These are phyloP conservation scores for Drosophila buzzatii DNA, from an alignment of 2,888 invertebrate genomes.

Conservation along the genomic window DNA sequence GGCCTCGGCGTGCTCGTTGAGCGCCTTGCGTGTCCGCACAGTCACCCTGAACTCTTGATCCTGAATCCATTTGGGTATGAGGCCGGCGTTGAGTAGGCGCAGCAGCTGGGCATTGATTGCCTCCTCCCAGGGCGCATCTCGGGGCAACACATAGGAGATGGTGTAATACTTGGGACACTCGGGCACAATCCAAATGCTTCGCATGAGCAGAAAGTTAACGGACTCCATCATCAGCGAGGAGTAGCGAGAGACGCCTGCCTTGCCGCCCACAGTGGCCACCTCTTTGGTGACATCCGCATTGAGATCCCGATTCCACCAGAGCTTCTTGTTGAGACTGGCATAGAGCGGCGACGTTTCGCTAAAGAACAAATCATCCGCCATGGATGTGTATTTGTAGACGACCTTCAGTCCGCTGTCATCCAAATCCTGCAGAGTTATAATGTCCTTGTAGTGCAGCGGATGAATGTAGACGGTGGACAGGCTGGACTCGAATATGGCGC, in stretches of 20 bases:
- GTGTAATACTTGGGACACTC: constrained; percentile 85
- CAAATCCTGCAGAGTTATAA: constrained; percentile 83
- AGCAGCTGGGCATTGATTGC: constrained; percentile 82
- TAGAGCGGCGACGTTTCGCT: constrained; percentile 83
- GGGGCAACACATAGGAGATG: constrained; percentile 83
- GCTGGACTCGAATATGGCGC: constrained; percentile 85
- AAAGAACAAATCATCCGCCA: constrained; percentile 85
- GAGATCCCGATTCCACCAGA: constrained; percentile 68
- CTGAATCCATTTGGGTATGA: constrained; percentile 83
- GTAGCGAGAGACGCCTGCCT: constrained; percentile 82
- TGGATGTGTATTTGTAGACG: constrained; percentile 83
- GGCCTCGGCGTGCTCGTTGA: constrained; percentile 30
- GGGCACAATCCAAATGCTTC: constrained; percentile 80
- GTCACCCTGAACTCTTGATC: constrained; percentile 76
- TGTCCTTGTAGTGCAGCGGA: constrained; percentile 84
- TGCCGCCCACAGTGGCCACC: constrained; percentile 70
- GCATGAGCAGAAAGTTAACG: constrained; percentile 63
- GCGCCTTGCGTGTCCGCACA: constrained; percentile 40
- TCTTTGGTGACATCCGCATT: constrained; percentile 74
- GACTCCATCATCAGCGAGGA: constrained; percentile 81
- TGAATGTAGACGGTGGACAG: constrained; percentile 85
- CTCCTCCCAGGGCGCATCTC: constrained; percentile 83
- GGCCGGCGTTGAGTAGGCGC: constrained; percentile 79
- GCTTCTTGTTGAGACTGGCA: constrained; percentile 80
- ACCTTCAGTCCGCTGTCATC: constrained; percentile 82